Base-by-base conservation (phyloP, 2,797 vertebrate species). In the Sebastes variabilis region DNA sequence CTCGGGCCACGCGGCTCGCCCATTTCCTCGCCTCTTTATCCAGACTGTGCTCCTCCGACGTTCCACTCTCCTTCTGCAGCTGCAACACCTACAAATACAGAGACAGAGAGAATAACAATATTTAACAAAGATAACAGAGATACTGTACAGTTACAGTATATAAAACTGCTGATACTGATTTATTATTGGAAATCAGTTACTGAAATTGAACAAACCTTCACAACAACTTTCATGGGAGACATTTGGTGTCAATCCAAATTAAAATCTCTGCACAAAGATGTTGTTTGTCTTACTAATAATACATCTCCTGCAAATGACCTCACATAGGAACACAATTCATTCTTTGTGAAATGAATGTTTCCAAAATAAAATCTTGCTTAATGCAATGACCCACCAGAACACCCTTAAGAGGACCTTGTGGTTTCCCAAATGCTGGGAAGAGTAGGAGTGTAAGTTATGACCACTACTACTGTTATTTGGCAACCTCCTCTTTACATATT, bases 21-120 rank as follows among this genome's bases (percentile, higher is more conserved):
- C 98, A 99, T 81, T 98, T 99, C 65, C 98, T 95, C 12, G 98
- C 98, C 90, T 99, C 98, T 85, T 99, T 99, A 87, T 99, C 98
- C 89, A 99, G 93, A 82, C 97, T 97, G 96, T 99, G 98, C 82
- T 99, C 98, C 73, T 98, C 98, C 0, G 95, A 95, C 0, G 97
- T 97, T 0, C 97, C 97, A 0, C 94, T 97, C 91, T 98, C 98
- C 0, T 95, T 97, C 82, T 97, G 96, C 92, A 99, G 94, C 61
- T 98, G 96, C 2, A 94, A 87, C 72, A 97, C 97, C 98, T 99
- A 85, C 0, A 0, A 24, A 66, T 5, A 64, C 3, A 46, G 13
- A 62, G 4, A 65, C 4, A 66, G 10, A 55, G 5, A 66, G 18
- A 11, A 36, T 16, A 4, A 13, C 7, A 12, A 25, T 24, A 36